Conservation (phyloP, 2,888 invertebrate species). For the Eudasyphora cyanicolor region DNA sequence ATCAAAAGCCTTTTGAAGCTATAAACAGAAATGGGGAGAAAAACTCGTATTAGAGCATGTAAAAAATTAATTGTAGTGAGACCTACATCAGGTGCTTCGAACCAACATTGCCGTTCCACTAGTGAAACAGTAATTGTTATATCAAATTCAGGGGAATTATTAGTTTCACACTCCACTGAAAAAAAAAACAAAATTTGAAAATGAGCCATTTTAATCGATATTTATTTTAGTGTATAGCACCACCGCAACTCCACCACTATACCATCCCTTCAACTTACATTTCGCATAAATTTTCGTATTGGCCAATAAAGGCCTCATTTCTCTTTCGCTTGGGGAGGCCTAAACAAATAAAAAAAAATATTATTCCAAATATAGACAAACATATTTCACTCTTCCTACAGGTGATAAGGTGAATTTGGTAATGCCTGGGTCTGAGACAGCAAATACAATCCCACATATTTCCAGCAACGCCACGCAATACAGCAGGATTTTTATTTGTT, state of each 20-base stretch:
- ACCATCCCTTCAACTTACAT: constrained; percentile 81
- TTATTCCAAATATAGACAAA: background rate
- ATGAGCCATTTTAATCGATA: constrained; percentile 80
- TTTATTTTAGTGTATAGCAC: constrained; percentile 49
- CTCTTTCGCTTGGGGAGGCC: constrained; percentile 71
- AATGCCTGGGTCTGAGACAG: constrained; percentile 67
- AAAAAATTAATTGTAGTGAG: background rate
- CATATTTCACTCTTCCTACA: constrained; percentile 76
- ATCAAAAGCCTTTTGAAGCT: constrained; percentile 60
- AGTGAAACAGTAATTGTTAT: constrained; percentile 81
- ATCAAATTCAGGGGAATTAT: constrained; percentile 45
- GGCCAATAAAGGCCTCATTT: constrained; percentile 84
- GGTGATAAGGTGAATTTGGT: constrained; percentile 84
- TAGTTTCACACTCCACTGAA: constrained; percentile 81
- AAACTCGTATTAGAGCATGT: background rate
- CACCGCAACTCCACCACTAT: no score
- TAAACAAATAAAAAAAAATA: constrained; percentile 50
- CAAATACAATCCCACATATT: constrained; percentile 43
- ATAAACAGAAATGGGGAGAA: background rate
- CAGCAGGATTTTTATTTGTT: constrained; percentile 34
- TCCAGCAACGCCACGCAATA: constrained; percentile 57
- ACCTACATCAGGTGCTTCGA: constrained; percentile 77
- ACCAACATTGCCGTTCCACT: constrained; percentile 83
- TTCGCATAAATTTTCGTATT: constrained; percentile 86
- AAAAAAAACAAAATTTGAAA: constrained; percentile 48